These are phyloP conservation scores for Agrotis segetum DNA, from an alignment of 2,888 invertebrate genomes.

Conservation along the genomic window DNA sequence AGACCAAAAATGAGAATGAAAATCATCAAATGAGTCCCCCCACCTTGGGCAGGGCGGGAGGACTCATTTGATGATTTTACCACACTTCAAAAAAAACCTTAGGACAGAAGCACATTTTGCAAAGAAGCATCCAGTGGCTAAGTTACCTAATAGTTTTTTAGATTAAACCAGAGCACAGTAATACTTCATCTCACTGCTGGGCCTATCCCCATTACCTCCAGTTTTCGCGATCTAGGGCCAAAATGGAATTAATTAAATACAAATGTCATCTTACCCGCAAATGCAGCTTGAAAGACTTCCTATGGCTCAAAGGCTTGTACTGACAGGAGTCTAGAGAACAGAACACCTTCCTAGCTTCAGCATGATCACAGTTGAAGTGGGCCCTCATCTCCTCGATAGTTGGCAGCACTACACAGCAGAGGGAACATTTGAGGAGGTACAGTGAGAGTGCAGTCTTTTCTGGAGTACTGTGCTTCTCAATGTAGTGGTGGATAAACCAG, in stretches of 20 bases:
- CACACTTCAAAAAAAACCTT: too few species aligned
- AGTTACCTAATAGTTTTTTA: not conserved
- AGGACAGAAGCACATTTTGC: too few species aligned
- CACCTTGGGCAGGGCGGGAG: too few species aligned
- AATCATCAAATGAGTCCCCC: too few species aligned
- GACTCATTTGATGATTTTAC: too few species aligned
- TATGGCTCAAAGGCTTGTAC: constrained; percentile 83
- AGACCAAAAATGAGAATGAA: too few species aligned
- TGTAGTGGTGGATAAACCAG: constrained; percentile 83
- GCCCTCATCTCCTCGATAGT: constrained; percentile 79
- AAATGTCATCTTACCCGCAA: constrained; percentile 76
- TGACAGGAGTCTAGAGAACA: constrained; percentile 83
- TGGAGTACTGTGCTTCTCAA: constrained; percentile 75
- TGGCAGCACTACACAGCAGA: constrained; percentile 80
- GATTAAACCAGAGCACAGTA: not conserved
- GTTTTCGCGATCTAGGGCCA: too few species aligned
- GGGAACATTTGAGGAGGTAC: constrained; percentile 83
- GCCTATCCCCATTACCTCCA: too few species aligned
- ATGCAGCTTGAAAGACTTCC: constrained; percentile 86
- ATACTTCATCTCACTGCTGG: too few species aligned
- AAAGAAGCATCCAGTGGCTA: not conserved
- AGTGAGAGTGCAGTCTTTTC: constrained; percentile 61
- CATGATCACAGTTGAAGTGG: constrained; percentile 81
- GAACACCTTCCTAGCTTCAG: constrained; percentile 83
- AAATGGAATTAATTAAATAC: not conserved